phyloP scores from a whole-genome alignment of 2,113 vertebrate genomes.

The Erythrolamprus reginae region DNA sequence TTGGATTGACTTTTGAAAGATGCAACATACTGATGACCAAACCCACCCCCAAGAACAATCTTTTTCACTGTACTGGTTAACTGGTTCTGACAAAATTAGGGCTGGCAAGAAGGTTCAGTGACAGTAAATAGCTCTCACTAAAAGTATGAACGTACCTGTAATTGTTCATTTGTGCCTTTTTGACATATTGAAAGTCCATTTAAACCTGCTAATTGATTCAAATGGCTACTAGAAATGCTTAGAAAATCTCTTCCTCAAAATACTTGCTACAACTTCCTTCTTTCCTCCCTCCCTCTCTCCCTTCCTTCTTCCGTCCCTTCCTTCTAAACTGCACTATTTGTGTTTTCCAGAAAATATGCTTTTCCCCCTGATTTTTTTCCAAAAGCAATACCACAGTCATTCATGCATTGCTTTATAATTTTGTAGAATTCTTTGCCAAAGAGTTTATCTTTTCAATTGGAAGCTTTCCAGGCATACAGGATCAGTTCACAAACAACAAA shows the following conservation, averaged over 20 bases:
- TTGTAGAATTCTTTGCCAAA: not conserved
- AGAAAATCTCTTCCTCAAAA: not conserved
- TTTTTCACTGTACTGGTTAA: not conserved
- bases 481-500: not conserved
- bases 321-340: not conserved
- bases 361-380: not conserved
- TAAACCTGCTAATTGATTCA: not conserved
- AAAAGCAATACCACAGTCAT: not conserved
- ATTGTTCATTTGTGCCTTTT: not conserved
- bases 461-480: not conserved
- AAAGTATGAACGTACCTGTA: not conserved
- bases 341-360: not conserved
- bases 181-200: constrained; percentile 3
- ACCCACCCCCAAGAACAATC: too few relatives aligned
- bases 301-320: not conserved
- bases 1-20: not conserved
- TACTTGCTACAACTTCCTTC: not conserved
- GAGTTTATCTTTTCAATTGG: not conserved
- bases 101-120: not conserved
- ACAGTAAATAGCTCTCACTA: not conserved
- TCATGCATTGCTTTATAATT: not conserved
- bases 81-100: not conserved
- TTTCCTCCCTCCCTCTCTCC: not conserved
- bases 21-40: not conserved
- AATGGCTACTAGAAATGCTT: not conserved